phyloP scores from a whole-genome alignment of 2,888 invertebrate genomes.

The Heliconius sara region DNA sequence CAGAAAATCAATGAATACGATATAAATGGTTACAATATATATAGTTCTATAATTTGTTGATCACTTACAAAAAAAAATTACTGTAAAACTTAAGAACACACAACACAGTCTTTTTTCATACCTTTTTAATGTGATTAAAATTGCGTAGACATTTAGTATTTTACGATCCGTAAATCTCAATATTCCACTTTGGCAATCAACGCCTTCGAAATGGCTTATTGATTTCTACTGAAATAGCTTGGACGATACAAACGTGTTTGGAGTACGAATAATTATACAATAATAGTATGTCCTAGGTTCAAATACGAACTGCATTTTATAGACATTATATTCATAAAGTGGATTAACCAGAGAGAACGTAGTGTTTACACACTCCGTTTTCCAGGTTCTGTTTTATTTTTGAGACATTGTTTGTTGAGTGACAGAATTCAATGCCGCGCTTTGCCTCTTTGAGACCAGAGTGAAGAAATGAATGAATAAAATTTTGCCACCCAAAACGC shows the following conservation, averaged over 20 bases:
- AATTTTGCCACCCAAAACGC: too few relatives aligned
- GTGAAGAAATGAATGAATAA: neutral
- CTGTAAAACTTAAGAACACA: neutral
- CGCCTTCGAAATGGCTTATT: conserved; percentile 32
- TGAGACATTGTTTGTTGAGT: neutral
- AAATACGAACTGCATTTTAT: neutral
- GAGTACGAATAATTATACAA: neutral
- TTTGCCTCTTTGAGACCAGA: neutral
- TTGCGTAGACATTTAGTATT: conserved; percentile 30
- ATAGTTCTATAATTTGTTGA: neutral
- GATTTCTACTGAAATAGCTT: conserved; percentile 34
- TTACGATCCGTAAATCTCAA: conserved; percentile 38
- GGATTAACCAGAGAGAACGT: too few relatives aligned
- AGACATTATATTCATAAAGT: too few relatives aligned
- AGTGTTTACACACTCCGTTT: too few relatives aligned
- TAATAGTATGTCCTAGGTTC: neutral
- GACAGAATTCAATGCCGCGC: neutral
- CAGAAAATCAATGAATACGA: too few relatives aligned
- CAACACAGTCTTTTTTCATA: neutral
- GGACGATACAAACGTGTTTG: conserved; percentile 13
- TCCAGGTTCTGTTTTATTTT: neutral
- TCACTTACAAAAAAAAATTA: neutral
- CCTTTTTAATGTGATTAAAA: conserved; percentile 17
- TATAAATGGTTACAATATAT: too few relatives aligned
- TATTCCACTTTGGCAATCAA: conserved; percentile 30